Evolutionary conservation across 2,113 vertebrate species (phyloP).

Genomic region (Austrofundulus limnaeus): DNA sequence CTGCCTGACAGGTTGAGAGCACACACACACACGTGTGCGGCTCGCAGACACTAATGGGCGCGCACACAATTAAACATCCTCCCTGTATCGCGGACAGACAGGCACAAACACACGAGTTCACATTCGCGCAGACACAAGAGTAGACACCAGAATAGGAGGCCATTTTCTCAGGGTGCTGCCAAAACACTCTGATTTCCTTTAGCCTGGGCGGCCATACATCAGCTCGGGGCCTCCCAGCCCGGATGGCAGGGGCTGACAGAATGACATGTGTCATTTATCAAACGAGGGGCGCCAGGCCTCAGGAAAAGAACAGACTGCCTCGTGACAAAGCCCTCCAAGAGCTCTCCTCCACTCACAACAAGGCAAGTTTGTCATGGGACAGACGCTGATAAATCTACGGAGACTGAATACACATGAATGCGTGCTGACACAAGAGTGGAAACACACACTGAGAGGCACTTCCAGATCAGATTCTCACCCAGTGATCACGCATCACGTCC

Average conservation of each 20-base stretch:
- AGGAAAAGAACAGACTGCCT: slow-evolving; percentile 80
- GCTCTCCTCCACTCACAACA: slow-evolving; percentile 58
- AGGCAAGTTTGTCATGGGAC: slow-evolving; percentile 64
- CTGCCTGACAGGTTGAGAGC: slow-evolving; percentile 75
- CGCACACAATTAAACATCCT: slow-evolving; percentile 65
- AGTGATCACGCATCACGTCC: slow-evolving; percentile 15
- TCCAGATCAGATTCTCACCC: slow-evolving; percentile 38
- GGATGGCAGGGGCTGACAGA: slow-evolving; percentile 98
- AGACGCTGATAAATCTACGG: slow-evolving; percentile 68
- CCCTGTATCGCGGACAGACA: slow-evolving; percentile 55
- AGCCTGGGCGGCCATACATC: slow-evolving; percentile 91
- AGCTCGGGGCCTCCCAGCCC: slow-evolving; percentile 90
- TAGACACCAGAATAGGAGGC: slow-evolving; percentile 84
- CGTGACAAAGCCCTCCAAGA: slow-evolving; percentile 74
- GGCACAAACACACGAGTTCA: slow-evolving; percentile 55
- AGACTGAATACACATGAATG: slow-evolving; percentile 62
- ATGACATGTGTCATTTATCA: slow-evolving; percentile 99
- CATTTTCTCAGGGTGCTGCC: slow-evolving; percentile 89
- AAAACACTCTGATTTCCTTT: slow-evolving; percentile 96
- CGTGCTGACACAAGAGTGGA: slow-evolving; percentile 60
- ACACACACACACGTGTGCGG: slow-evolving; percentile 37
- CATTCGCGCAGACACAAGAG: slow-evolving; percentile 28
- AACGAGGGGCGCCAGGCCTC: slow-evolving; percentile 92
- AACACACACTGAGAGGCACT: slow-evolving; percentile 41
- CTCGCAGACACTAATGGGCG: slow-evolving; percentile 38